Conservation (phyloP, 2,797 vertebrate genomes). For the Gambelia wislizenii region DNA sequence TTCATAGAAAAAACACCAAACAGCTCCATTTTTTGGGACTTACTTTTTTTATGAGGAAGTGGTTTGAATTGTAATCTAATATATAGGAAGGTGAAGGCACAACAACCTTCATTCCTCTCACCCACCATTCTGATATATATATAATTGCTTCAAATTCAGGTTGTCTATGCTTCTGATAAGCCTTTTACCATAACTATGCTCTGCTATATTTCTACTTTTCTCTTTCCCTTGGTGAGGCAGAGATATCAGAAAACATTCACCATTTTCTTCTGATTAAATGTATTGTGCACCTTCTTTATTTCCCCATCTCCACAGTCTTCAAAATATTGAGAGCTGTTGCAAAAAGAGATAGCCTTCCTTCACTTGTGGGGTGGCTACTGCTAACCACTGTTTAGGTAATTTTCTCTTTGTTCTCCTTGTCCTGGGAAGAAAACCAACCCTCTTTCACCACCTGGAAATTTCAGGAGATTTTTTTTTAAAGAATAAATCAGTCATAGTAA, state of each 20-base stretch:
- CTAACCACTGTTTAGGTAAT: conserved; percentile 51
- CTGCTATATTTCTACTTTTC: conserved; percentile 27
- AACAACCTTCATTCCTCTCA: background rate
- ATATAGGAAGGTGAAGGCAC: rapidly evolving
- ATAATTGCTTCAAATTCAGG: background rate
- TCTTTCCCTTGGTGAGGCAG: conserved; percentile 27
- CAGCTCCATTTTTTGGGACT: conserved; percentile 33
- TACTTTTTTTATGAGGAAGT: conserved; percentile 10
- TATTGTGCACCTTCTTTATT: background rate
- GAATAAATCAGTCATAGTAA: conserved; percentile 59
- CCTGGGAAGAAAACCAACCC: rapidly evolving
- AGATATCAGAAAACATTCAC: background rate
- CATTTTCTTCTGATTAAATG: conserved; percentile 13
- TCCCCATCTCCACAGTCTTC: conserved; percentile 42
- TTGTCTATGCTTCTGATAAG: background rate
- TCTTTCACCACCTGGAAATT: too few species aligned
- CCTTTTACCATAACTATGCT: conserved; percentile 23
- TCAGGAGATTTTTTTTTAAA: too few species aligned
- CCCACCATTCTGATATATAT: conserved; percentile 15
- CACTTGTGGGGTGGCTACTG: conserved; percentile 56
- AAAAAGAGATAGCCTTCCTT: conserved; percentile 51
- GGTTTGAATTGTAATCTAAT: conserved; percentile 5
- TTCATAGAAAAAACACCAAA: conserved; percentile 42
- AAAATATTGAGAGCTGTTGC: conserved; percentile 34
- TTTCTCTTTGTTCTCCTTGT: conserved; percentile 57